These are phyloP conservation scores for Atherinomorus stipes DNA, from an alignment of 2,113 vertebrate species.

Conservation along the genomic window DNA sequence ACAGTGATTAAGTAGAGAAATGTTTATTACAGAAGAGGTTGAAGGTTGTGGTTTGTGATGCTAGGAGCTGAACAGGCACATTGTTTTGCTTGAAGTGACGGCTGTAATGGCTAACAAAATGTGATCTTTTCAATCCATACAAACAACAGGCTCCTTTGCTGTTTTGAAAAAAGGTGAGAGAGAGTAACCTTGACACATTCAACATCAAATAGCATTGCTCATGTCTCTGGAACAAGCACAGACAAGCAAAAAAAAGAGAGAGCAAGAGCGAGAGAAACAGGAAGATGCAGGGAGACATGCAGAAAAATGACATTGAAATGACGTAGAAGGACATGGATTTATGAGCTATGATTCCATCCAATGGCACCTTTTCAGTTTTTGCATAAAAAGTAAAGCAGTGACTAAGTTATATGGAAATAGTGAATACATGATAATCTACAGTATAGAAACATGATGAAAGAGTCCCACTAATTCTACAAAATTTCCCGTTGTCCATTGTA, in stretches of 20 bases:
- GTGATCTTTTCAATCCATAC: conserved; percentile 23
- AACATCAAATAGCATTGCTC: conserved; percentile 40
- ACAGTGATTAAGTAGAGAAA: neutral
- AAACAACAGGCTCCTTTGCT: conserved; percentile 24
- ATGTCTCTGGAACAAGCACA: conserved; percentile 52
- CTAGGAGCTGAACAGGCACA: neutral
- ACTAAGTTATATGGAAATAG: no score
- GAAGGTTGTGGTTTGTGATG: conserved; percentile 32
- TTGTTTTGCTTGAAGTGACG: neutral
- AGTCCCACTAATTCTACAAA: no score
- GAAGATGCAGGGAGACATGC: conserved; percentile 26
- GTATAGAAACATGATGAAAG: no score
- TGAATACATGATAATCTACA: no score
- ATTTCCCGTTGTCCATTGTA: neutral
- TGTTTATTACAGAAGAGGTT: conserved; percentile 23
- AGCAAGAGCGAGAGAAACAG: conserved; percentile 38
- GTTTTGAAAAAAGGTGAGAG: conserved; percentile 10
- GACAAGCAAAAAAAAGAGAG: conserved; percentile 52
- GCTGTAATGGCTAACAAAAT: conserved; percentile 10
- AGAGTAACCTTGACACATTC: conserved; percentile 33
- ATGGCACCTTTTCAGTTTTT: neutral
- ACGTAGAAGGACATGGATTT: conserved; percentile 16
- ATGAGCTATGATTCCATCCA: no score
- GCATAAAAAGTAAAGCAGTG: neutral
- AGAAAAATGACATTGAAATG: conserved; percentile 17